Evolutionary conservation across 2,888 invertebrate species (phyloP).

Genomic region (Polyommatus iphigenia): DNA sequence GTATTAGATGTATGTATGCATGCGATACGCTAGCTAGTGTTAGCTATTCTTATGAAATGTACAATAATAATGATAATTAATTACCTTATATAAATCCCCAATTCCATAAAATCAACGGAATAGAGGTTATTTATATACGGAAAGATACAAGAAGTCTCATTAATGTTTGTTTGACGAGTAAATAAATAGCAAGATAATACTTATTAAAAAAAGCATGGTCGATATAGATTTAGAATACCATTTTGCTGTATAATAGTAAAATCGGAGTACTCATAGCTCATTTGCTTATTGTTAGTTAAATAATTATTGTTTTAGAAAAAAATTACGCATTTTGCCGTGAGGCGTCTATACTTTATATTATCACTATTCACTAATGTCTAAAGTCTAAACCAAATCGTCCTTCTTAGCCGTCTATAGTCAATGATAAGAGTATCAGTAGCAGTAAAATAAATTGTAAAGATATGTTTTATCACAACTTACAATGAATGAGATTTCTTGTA

Average conservation of each 20-base stretch:
- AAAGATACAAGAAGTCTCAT: not conserved
- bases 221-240: not conserved
- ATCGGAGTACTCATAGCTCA: not conserved
- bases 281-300: not conserved
- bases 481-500: constrained; percentile 5
- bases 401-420: not conserved
- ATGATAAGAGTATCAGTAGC: not conserved
- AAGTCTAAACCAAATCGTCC: not conserved
- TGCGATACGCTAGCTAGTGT: constrained; percentile 7
- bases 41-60: constrained; percentile 12
- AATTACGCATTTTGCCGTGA: not conserved
- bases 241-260: not conserved
- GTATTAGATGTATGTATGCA: constrained; percentile 4
- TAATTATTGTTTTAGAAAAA: not conserved
- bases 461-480: not conserved
- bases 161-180: not conserved
- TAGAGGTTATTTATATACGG: not conserved
- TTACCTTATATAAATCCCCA: not conserved
- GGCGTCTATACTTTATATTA: not conserved
- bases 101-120: not conserved
- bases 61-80: not conserved
- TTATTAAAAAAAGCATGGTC: too few relatives aligned
- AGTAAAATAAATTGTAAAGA: not conserved
- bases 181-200: not conserved
- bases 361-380: not conserved